phyloP scores from a whole-genome alignment of 2,113 vertebrate species.

The Prionailurus bengalensis region DNA sequence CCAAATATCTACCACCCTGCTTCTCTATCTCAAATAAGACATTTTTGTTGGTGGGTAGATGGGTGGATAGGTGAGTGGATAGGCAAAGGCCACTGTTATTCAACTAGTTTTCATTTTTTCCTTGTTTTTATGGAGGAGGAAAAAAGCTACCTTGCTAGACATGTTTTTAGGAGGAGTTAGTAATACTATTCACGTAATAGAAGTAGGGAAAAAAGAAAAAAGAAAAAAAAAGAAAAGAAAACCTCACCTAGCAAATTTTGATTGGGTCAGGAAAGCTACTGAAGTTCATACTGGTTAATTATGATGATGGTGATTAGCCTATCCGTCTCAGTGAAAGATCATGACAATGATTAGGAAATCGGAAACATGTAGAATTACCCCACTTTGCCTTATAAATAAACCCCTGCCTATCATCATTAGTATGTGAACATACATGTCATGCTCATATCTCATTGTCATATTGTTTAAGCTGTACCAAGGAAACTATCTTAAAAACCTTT shows the following conservation, averaged over 20 bases:
- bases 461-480: background rate
- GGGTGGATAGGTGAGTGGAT: background rate
- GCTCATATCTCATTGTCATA: background rate
- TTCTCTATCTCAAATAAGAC: background rate
- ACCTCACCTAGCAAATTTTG: conserved; percentile 53
- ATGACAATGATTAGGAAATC: background rate
- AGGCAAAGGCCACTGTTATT: background rate
- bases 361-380: background rate
- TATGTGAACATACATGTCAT: background rate
- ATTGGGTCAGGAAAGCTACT: background rate
- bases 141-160: background rate
- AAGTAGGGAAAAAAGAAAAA: conserved; percentile 16
- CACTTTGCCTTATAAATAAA: background rate
- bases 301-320: background rate
- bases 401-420: background rate
- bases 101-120: background rate
- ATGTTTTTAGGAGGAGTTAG: conserved; percentile 51
- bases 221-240: background rate
- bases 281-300: background rate
- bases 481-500: background rate
- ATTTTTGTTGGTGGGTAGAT: background rate
- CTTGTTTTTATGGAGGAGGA: conserved; percentile 12
- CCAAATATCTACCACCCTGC: conserved; percentile 7
- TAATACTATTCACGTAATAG: conserved; percentile 16
- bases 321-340: background rate